Evolutionary conservation across 2,888 invertebrate species (phyloP).

Genomic region (Conus canariensis): DNA sequence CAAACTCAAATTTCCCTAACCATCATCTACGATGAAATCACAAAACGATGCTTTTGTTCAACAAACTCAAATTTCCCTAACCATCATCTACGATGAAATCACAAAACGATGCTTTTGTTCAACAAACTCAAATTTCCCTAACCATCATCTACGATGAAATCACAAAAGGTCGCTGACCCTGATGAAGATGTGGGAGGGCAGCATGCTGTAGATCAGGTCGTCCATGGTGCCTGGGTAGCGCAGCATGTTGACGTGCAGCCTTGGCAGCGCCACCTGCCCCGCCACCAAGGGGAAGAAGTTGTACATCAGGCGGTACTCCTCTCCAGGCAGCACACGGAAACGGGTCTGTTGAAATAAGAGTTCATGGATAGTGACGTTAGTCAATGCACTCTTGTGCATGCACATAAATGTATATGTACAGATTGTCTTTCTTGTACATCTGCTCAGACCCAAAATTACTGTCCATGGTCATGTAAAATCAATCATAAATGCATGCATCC

Average conservation of each 20-base stretch:
- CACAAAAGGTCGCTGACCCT: slow-evolving; percentile 77
- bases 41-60: too few species aligned
- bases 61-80: too few species aligned
- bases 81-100: too few species aligned
- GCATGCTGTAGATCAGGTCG: slow-evolving; percentile 82
- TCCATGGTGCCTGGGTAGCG: slow-evolving; percentile 78
- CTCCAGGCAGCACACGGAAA: slow-evolving; percentile 78
- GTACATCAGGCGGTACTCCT: slow-evolving; percentile 81
- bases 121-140: too few species aligned
- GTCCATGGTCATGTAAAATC: too few species aligned
- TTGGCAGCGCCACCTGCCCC: slow-evolving; percentile 87
- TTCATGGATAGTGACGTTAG: too few species aligned
- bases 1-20: too few species aligned
- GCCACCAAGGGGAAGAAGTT: slow-evolving; percentile 89
- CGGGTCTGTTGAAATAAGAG: slow-evolving; percentile 71
- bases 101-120: too few species aligned
- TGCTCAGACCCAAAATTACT: too few species aligned
- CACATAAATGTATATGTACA: neutral
- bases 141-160: too few species aligned
- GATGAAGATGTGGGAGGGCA: slow-evolving; percentile 85
- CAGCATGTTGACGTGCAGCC: slow-evolving; percentile 80
- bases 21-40: too few species aligned
- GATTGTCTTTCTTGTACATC: neutral
- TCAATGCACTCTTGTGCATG: neutral
- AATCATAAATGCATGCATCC: neutral